Base-by-base conservation (phyloP, 2,888 invertebrate genomes). In the Anodontia alba region DNA sequence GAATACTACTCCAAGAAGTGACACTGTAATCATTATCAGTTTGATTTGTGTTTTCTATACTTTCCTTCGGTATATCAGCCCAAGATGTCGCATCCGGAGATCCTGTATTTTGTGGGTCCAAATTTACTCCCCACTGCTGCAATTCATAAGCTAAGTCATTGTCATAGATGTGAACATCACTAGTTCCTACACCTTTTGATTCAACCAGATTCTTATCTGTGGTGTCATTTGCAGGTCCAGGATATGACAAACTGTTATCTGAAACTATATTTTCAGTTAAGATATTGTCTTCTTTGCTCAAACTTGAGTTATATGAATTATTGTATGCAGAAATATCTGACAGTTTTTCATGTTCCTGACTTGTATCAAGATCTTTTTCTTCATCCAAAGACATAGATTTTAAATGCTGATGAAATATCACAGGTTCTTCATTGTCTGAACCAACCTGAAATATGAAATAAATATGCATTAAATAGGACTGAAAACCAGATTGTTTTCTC, bases 361-460 rank as follows among this genome's bases (percentile, higher is more conserved):
- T 90, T 8, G 92, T 91, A 80, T 92, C 92, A 15, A 92, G 76
- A 71, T 92, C 92, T 81, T 91, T 92, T 43, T 93, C 92, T 80
- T 91, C 91, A 69, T 92, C 91, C 76, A 86, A 81, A 7, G 78
- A 51, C 26, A 79, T 80, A 2, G 84, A 78, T 77, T 90, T 91
- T 36, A 91, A 76, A 69, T 87, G 86, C 33, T 91, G 90, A 51
- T 92, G 92, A 70, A 93, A 91, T 69, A 92, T 90, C 1, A 90
- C 83, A 17, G 92, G 91, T 69, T 93, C 93, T 38, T 93, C 93
- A 76, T 86, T 87, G 36, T 92, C 93, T 2, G 93, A 92, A 51
- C 91, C 91, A n/a, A 88, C 91, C 92, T 91, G 88, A 88, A 84
- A 26, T 17, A 49, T 10, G 8, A 42, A 8, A 42, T 42, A 42